Base-by-base conservation (phyloP, 2,797 vertebrate species). In the Hippocampus kuda region DNA sequence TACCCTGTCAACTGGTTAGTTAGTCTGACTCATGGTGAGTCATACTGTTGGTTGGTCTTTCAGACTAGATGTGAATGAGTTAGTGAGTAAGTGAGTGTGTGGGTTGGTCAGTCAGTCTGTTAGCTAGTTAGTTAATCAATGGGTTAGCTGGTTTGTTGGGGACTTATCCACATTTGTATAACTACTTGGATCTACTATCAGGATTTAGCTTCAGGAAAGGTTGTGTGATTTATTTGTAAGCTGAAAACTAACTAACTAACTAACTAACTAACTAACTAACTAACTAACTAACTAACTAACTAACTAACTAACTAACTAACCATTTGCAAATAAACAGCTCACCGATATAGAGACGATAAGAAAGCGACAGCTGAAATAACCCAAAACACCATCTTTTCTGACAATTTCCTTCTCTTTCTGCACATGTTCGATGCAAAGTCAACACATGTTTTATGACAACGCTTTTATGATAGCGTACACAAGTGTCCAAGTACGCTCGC, bases 381-480 rank as follows among this genome's bases (percentile, higher is more conserved):
- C 9, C 13, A 62, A 38, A 62, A 38, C 20, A 5, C 18, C 41
- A 6, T 24, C 6, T 46, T 46, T n/a, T 24, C n/a, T 8, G 42
- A 27, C 13, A 16, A 46, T 46, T 46, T 3, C n/a, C 41, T 9
- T 42, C 38, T 22, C 3, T 60, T 60, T 18, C 2, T 42, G 41
- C 41, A 26, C 62, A 64, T 18, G 42, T 9, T 27, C 3, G 63
- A 7, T 38, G 30, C 51, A 24, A 41, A 56, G 66, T 54, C 51
- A 67, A 67, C 22, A 67, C 13, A 15, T 5, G 57, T 54, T 61
- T 54, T 67, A 53, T 24, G 66, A 67, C 44, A 48, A 68, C 11
- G 42, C 69, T 68, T 85, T 86, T 85, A 85, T 80, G 83, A 84
- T 80, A 78, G 67, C 41, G 3, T 73, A 56, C 54, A 73, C 27